Conservation (phyloP, 2,797 vertebrate species). For the Argya squamiceps region DNA sequence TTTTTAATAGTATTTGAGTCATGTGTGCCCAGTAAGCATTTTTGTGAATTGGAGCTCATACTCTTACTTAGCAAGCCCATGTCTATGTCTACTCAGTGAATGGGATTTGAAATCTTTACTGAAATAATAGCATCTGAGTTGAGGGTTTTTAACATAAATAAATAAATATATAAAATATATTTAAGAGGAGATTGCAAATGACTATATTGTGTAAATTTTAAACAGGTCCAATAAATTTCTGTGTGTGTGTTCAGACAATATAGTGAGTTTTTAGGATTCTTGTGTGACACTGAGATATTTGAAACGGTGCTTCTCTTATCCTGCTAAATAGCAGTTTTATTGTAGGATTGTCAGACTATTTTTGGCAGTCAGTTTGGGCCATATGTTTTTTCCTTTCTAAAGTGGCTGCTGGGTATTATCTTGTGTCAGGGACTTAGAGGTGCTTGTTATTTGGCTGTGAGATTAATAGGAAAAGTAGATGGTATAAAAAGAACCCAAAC, state of each 20-base stretch:
- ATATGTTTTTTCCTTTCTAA: neutral
- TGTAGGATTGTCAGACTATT: neutral
- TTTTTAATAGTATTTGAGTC: neutral
- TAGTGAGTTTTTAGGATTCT: neutral
- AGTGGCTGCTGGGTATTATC: slow-evolving; percentile 4
- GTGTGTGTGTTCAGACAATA: neutral
- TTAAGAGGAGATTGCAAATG: neutral
- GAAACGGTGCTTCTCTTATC: neutral
- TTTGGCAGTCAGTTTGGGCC: neutral
- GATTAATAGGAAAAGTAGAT: neutral
- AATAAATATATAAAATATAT: neutral
- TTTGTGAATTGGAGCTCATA: neutral
- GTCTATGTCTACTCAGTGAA: neutral
- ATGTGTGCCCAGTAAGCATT: neutral
- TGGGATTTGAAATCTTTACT: neutral
- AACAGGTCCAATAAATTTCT: neutral
- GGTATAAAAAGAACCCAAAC: neutral
- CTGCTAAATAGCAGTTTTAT: neutral
- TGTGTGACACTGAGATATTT: neutral
- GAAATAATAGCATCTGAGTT: neutral
- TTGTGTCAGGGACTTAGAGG: neutral
- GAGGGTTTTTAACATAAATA: neutral
- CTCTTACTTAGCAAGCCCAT: neutral
- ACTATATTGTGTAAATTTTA: neutral
- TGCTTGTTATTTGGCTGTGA: neutral